These are phyloP conservation scores for Megatriorchis doriae DNA, from an alignment of 2,113 vertebrate species.

Conservation along the genomic window DNA sequence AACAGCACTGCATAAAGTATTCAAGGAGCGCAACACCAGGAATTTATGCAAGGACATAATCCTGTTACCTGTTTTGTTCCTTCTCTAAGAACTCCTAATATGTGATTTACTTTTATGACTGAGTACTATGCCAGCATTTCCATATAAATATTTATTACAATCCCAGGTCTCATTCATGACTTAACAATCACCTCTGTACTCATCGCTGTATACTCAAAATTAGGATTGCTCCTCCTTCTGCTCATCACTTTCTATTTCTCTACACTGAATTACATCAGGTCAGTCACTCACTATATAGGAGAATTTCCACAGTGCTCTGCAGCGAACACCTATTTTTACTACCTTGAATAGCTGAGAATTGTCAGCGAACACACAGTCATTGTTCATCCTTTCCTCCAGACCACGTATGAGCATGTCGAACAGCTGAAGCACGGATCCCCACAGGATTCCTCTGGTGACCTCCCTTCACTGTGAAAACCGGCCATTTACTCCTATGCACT, in stretches of 20 bases:
- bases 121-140: background rate
- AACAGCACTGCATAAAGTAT: background rate
- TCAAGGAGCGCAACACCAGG: background rate
- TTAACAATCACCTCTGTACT: background rate
- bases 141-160: background rate
- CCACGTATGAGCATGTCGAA: background rate
- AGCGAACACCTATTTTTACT: background rate
- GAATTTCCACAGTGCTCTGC: background rate
- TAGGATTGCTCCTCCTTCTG: background rate
- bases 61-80: background rate
- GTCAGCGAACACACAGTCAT: background rate
- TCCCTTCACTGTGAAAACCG: background rate
- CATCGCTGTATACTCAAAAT: background rate
- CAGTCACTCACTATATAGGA: background rate
- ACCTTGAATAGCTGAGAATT: background rate
- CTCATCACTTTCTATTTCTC: background rate
- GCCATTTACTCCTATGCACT: background rate
- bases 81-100: background rate
- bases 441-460: background rate
- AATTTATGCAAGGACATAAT: background rate
- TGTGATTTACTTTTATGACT: background rate
- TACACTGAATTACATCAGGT: background rate
- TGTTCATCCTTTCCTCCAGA: background rate
- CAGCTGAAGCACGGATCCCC: background rate
- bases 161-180: background rate